These are phyloP conservation scores for Lepus europaeus DNA, from an alignment of 2,113 vertebrate genomes.

Conservation along the genomic window DNA sequence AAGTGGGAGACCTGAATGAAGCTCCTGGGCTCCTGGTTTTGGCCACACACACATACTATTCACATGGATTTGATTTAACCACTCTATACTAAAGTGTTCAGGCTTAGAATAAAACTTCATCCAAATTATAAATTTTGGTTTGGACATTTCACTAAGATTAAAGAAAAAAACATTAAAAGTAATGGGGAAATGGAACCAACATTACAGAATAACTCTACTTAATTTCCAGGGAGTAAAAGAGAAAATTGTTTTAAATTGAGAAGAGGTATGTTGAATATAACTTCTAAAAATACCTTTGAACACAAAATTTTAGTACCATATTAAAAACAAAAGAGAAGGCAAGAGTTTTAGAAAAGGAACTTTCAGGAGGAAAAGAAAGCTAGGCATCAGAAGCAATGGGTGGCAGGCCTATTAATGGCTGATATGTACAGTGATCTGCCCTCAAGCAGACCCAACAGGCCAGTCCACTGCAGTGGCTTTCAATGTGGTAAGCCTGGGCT, in stretches of 20 bases:
- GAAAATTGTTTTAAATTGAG: conserved; percentile 29
- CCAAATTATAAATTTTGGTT: conserved; percentile 9
- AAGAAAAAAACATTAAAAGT: neutral
- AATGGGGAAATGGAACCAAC: conserved; percentile 20
- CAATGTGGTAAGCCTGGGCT: no score
- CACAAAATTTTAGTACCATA: conserved; percentile 9
- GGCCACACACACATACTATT: neutral
- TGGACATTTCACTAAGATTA: conserved; percentile 26
- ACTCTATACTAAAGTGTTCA: neutral
- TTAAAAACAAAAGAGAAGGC: neutral
- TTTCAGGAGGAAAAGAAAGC: neutral
- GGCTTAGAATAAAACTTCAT: conserved; percentile 15
- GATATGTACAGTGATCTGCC: no score
- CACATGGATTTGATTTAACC: conserved; percentile 26
- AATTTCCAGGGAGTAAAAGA: neutral
- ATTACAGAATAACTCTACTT: neutral
- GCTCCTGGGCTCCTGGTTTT: no score
- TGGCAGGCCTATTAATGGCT: no score
- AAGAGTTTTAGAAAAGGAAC: neutral
- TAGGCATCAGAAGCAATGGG: no score
- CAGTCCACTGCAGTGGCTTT: no score
- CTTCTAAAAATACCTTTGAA: neutral
- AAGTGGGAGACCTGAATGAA: no score
- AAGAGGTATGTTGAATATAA: neutral
- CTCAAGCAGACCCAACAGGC: no score